Conservation (phyloP, 2,113 vertebrate genomes). For the Phoxinus phoxinus region DNA sequence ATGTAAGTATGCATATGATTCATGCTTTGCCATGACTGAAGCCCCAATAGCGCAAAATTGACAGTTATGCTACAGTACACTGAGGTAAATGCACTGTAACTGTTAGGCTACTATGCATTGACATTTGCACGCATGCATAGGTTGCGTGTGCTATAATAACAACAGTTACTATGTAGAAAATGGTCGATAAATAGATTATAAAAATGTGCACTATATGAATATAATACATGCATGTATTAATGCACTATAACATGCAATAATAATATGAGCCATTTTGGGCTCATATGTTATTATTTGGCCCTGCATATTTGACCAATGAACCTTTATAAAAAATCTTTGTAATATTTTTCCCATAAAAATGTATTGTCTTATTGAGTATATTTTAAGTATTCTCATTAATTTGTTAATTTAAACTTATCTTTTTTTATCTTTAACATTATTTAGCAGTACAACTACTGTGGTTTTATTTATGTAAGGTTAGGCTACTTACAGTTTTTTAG, state of each 20-base stretch:
- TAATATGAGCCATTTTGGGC: not conserved
- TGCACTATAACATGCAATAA: not conserved
- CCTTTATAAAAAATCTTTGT: not conserved
- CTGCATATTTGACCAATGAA: not conserved
- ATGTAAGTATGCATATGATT: slow-evolving; percentile 73
- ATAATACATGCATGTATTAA: not conserved
- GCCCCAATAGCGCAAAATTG: not conserved
- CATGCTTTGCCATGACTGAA: slow-evolving; percentile 14
- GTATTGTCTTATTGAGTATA: not conserved
- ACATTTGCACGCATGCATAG: not conserved
- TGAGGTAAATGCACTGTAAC: not conserved
- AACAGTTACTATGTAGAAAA: not conserved
- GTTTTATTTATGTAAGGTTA: not conserved
- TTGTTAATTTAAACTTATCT: not conserved
- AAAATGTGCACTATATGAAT: not conserved
- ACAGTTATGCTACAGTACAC: slow-evolving; percentile 10
- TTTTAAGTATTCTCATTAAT: not conserved
- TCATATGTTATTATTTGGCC: not conserved
- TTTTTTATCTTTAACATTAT: not conserved
- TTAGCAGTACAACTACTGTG: not conserved
- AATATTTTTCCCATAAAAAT: not conserved
- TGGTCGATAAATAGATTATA: not conserved
- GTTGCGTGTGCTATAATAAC: not conserved
- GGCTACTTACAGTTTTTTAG: not conserved
- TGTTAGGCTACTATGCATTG: slow-evolving; percentile 10